These are phyloP conservation scores for Stenoptilia bipunctidactyla DNA, from an alignment of 2,888 invertebrate species.

Conservation along the genomic window DNA sequence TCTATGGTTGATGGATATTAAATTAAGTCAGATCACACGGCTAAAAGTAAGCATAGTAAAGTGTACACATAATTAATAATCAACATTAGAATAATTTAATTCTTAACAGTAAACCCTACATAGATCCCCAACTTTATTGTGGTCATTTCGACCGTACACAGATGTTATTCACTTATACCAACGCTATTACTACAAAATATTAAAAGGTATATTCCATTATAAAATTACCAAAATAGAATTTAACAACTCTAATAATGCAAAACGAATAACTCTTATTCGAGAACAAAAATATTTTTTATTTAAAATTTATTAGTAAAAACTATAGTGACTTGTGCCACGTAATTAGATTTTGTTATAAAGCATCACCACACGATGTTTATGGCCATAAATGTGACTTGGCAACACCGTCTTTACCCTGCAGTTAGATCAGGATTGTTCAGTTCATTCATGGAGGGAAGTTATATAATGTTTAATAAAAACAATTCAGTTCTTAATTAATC, in stretches of 20 bases:
- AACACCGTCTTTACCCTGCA: constrained; percentile 29
- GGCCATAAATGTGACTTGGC: constrained; percentile 35
- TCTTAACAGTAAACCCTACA: constrained; percentile 51
- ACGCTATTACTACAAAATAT: constrained; percentile 3
- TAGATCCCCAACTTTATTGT: constrained; percentile 46
- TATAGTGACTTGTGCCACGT: constrained; percentile 46
- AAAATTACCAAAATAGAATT: constrained; percentile 9
- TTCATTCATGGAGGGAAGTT: too few species aligned
- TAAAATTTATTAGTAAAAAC: constrained; percentile 56
- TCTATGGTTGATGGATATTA: constrained; percentile 61
- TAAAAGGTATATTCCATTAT: constrained; percentile 1
- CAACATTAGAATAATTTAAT: constrained; percentile 65
- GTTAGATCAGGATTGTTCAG: constrained; percentile 8
- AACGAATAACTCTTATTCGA: constrained; percentile 58
- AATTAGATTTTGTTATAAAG: constrained; percentile 45
- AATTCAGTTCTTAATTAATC: too few species aligned
- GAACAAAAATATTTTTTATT: constrained; percentile 56
- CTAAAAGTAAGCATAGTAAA: constrained; percentile 45
- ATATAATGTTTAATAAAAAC: too few species aligned
- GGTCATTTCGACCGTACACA: constrained; percentile 40
- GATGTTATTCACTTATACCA: constrained; percentile 40
- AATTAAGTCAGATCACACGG: constrained; percentile 66
- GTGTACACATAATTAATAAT: constrained; percentile 61
- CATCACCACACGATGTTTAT: constrained; percentile 33
- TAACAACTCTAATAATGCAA: constrained; percentile 38